Evolutionary conservation across 1,140 invertebrate species (phyloP).

Genomic region (Bacillus rossius): DNA sequence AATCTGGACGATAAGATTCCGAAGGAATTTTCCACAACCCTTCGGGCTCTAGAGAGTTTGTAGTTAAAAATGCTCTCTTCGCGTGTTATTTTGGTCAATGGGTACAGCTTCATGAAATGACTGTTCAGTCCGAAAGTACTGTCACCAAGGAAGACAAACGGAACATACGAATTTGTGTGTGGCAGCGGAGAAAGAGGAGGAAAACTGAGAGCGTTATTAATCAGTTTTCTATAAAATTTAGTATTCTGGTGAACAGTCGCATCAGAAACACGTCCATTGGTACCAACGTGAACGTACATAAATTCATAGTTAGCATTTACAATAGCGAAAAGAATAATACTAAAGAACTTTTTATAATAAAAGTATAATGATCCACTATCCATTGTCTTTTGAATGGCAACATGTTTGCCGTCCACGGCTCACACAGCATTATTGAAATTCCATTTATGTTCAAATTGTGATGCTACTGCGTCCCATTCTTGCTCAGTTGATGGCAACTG

Average conservation of each 20-base stretch:
- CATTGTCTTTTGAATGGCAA: constrained; percentile 22
- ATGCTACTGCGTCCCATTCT: constrained; percentile 1
- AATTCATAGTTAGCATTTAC: constrained; percentile 33
- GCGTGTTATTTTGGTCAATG: too few relatives aligned
- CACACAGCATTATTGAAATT: constrained; percentile 11
- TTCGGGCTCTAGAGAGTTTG: too few relatives aligned
- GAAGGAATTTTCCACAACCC: too few relatives aligned
- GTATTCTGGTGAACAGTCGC: constrained; percentile 33
- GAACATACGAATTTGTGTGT: constrained; percentile 25
- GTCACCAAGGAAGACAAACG: constrained; percentile 28
- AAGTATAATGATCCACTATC: constrained; percentile 33
- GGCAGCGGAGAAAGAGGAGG: constrained; percentile 22
- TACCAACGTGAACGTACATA: constrained; percentile 29
- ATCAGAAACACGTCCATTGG: constrained; percentile 39
- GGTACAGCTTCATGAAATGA: too few relatives aligned
- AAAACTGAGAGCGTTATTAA: constrained; percentile 24
- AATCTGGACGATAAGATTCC: too few relatives aligned
- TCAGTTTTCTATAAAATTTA: constrained; percentile 16
- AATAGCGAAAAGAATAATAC: constrained; percentile 39
- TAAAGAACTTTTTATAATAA: constrained; percentile 32
- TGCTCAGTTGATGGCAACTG: constrained; percentile 6
- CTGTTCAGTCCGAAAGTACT: too few relatives aligned
- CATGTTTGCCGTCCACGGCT: constrained; percentile 34
- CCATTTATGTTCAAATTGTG: neutral
- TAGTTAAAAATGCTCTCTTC: neutral